Conservation (phyloP, 2,888 invertebrate species). For the Nymphalis c-album region DNA sequence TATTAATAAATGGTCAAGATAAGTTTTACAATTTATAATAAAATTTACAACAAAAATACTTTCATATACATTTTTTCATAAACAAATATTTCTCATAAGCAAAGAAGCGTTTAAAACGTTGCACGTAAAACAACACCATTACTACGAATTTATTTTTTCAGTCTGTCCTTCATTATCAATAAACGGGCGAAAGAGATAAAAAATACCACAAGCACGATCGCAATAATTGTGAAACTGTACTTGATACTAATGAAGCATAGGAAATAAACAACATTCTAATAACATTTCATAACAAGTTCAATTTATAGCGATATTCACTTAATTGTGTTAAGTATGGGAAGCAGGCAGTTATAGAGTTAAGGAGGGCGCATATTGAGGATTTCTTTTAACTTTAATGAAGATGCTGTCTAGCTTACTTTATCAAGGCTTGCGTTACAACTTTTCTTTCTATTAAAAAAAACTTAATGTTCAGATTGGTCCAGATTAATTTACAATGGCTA, state of each 20-base stretch:
- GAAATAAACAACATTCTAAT: conserved; percentile 34
- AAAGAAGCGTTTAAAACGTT: background rate
- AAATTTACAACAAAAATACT: too few species aligned
- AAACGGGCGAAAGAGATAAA: conserved; percentile 20
- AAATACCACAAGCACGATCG: conserved; percentile 14
- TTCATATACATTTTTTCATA: too few species aligned
- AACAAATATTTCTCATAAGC: background rate
- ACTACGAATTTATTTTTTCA: background rate
- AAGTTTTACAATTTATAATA: too few species aligned
- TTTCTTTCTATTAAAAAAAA: background rate
- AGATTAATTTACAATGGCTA: too few species aligned
- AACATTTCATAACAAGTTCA: conserved; percentile 39
- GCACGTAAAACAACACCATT: background rate
- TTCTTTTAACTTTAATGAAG: conserved; percentile 8
- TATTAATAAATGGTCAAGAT: background rate
- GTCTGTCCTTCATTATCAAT: conserved; percentile 7
- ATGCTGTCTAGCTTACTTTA: background rate
- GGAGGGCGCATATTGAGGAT: background rate
- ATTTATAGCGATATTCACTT: conserved; percentile 34
- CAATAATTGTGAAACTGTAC: conserved; percentile 26
- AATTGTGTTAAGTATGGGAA: conserved; percentile 37
- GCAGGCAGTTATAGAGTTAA: conserved; percentile 23
- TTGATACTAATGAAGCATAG: conserved; percentile 37
- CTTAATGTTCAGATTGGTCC: background rate
- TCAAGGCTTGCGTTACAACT: too few species aligned